phyloP scores from a whole-genome alignment of 2,888 invertebrate genomes.

The Protonemura montana region DNA sequence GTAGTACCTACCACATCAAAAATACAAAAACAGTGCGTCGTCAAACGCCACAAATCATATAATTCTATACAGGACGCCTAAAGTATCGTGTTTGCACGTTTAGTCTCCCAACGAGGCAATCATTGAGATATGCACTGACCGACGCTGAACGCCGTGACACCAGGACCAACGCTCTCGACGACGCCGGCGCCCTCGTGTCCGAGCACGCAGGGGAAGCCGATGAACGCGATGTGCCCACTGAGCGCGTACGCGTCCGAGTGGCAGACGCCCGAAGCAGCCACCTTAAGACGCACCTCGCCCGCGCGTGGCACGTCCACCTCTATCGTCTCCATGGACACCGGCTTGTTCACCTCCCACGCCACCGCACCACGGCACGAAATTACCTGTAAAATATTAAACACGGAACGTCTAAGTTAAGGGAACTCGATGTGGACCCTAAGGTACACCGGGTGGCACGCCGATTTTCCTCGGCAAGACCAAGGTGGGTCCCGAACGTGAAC shows the following conservation, averaged over 20 bases:
- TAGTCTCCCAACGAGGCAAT: no score
- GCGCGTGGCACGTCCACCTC: constrained; percentile 19
- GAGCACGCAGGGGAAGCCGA: constrained; percentile 63
- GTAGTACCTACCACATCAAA: no score
- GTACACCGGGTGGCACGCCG: no score
- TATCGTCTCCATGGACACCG: constrained; percentile 25
- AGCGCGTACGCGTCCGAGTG: constrained; percentile 63
- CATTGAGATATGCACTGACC: no score
- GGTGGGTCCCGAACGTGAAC: no score
- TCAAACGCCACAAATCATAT: no score
- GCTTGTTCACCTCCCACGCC: constrained; percentile 23
- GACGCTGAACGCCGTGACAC: constrained; percentile 57
- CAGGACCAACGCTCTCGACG: constrained; percentile 68
- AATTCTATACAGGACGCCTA: no score
- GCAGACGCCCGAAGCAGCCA: constrained; percentile 53
- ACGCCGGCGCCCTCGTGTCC: constrained; percentile 69
- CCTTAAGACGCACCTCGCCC: constrained; percentile 36
- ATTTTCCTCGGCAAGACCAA: no score
- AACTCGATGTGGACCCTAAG: no score
- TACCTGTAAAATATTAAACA: not conserved
- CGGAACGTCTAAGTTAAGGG: no score
- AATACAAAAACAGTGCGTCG: no score
- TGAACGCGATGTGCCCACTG: constrained; percentile 61
- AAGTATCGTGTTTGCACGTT: no score
- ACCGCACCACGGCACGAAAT: constrained; percentile 34